These are phyloP conservation scores for Trachelus troglodyta DNA, from an alignment of 2,888 invertebrate genomes.

Conservation along the genomic window DNA sequence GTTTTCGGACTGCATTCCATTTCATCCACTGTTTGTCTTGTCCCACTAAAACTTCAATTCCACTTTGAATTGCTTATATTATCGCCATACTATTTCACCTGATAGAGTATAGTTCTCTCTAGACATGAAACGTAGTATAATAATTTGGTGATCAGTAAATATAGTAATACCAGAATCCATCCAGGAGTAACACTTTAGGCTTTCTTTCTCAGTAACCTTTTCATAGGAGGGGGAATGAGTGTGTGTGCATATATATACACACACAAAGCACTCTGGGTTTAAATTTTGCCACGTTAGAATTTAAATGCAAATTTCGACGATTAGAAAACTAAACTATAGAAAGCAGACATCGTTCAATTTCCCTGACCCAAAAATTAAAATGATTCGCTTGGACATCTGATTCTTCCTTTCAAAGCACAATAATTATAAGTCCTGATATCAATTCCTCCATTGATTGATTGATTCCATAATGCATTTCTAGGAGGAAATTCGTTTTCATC, in stretches of 20 bases:
- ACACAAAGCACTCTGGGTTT: background rate
- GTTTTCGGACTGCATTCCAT: constrained; percentile 42
- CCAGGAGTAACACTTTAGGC: background rate
- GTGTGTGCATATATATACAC: background rate
- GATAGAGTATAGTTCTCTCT: background rate
- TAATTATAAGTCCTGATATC: background rate
- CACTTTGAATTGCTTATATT: background rate
- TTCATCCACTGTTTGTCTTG: constrained; percentile 1
- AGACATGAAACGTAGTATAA: background rate
- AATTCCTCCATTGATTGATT: background rate
- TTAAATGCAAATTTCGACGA: constrained; percentile 20
- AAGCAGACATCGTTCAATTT: constrained; percentile 13
- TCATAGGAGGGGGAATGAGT: background rate
- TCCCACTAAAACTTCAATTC: background rate
- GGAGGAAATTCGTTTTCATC: too few relatives aligned
- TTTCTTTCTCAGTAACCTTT: background rate
- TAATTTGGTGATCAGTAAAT: background rate
- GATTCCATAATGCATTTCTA: too few relatives aligned
- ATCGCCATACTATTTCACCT: background rate
- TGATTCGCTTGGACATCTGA: background rate
- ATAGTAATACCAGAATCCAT: too few relatives aligned
- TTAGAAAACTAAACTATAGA: constrained; percentile 14
- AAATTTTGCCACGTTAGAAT: background rate
- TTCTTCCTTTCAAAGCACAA: background rate
- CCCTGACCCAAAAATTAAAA: background rate